Base-by-base conservation (phyloP, 2,113 vertebrate species). In the Noctilio leporinus region DNA sequence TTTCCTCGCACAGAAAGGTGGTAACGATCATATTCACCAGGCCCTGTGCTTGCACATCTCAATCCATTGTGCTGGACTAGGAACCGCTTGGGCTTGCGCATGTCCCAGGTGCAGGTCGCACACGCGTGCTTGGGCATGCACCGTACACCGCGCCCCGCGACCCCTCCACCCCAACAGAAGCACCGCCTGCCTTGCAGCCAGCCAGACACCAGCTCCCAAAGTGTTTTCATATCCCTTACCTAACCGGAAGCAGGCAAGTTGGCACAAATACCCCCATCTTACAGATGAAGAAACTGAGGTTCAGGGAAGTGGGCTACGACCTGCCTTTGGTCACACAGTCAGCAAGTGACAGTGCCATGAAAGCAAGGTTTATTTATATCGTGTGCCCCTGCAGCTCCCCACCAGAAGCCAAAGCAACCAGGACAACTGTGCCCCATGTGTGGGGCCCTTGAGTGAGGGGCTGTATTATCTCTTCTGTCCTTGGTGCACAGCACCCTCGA, bases 161-260 rank as follows among this genome's bases (percentile, higher is more conserved):
- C 28, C 14, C 45, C 55, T 9, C 20, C 3, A 5, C 30, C 49
- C 51, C 43, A 30, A 7, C 30, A 35, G 45, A 69, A 30, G 24
- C 43, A 30, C 45, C 35, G 40, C 73, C 49, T 10, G 0, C 5
- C 2, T 0, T 35, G 57, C 28, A 65, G 17, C 24, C 28, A 65
- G 17, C 24, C 26, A 12, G 35, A 7, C 5, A 3, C 2, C 2
- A 0, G 0, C 7, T 7, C 53, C 33, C 11, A 2, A 12, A 24
- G 88, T 6, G 62, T 35, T 62, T 33, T 38, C 12, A 3, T 5
- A 1, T 73, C 78, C 87, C n/a, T n/a, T 19, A 28, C 28, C 76
- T 17, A 14, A 47, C 43, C 1, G 28, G 59, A 88, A 75, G 89
- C 20, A 81, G 64, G 38, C 10, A 43, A 57, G 2, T 8, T 40